Percentiles rank a stretch among this genome's conserved stretches.
Conservation (phyloP, 2,797 vertebrate species). For the Podarcis siculus region DNA sequence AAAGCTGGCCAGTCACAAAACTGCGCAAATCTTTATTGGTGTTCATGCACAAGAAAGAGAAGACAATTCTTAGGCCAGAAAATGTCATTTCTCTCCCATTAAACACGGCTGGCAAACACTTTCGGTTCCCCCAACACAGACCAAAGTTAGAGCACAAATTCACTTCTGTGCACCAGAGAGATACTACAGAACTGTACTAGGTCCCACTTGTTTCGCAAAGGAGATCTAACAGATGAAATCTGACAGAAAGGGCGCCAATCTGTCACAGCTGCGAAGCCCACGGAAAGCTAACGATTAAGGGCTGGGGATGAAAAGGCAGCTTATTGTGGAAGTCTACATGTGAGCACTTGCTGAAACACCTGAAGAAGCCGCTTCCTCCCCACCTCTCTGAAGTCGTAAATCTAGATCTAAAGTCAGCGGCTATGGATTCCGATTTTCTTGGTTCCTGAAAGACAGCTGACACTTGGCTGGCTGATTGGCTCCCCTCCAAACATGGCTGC, state of each 20-base stretch:
- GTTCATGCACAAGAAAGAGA: neutral
- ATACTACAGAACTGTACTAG: neutral
- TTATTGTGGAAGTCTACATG: neutral
- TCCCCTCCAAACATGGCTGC: neutral
- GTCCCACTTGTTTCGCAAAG: neutral
- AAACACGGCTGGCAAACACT: neutral
- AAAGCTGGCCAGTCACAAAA: constrained; percentile 31
- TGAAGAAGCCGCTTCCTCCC: neutral
- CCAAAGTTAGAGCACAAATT: neutral
- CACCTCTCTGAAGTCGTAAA: neutral
- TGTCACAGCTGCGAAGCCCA: neutral
- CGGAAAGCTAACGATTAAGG: neutral
- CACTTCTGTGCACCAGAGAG: neutral
- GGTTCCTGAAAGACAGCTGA: neutral
- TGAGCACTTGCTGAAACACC: neutral
- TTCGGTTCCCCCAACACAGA: neutral
- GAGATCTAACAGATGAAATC: neutral
- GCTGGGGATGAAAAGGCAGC: neutral
- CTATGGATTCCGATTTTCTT: neutral
- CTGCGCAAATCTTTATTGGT: neutral
- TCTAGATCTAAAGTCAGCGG: neutral
- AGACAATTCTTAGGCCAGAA: neutral
- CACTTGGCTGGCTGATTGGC: neutral
- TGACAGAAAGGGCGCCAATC: neutral
- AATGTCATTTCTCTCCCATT: neutral